Evolutionary conservation across 1,140 invertebrate genomes (phyloP).

Genomic region (Bombus affinis): DNA sequence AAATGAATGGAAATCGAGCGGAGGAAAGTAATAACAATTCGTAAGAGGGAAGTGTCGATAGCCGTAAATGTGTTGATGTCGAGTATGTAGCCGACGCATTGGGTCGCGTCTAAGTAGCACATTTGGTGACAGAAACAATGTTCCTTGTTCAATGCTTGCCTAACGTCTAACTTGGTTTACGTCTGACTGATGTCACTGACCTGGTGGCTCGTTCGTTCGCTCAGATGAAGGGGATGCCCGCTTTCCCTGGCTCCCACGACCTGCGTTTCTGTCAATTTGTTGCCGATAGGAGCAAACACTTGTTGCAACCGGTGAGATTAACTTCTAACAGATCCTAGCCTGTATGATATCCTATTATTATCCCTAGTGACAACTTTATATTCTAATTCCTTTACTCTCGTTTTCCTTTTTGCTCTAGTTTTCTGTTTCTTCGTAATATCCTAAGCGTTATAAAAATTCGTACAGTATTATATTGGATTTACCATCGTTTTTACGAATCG

Average conservation of each 20-base stretch:
- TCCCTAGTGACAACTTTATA: slow-evolving; percentile 73
- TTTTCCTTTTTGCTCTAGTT: not conserved
- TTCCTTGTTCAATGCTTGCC: slow-evolving; percentile 84
- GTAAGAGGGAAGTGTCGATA: slow-evolving; percentile 57
- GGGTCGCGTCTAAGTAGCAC: slow-evolving; percentile 77
- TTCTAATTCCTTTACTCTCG: slow-evolving; percentile 6
- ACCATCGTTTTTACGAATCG: not conserved
- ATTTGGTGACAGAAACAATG: slow-evolving; percentile 83
- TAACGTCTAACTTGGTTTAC: slow-evolving; percentile 82
- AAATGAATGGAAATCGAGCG: not conserved
- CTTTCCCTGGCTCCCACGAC: slow-evolving; percentile 97
- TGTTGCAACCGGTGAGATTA: slow-evolving; percentile 96
- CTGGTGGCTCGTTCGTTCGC: slow-evolving; percentile 82
- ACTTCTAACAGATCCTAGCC: slow-evolving; percentile 81
- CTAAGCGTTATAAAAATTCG: not conserved
- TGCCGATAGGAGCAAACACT: slow-evolving; percentile 95
- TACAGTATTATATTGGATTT: not conserved
- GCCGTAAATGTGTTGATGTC: slow-evolving; percentile 64
- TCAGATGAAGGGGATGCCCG: slow-evolving; percentile 95
- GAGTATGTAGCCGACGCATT: slow-evolving; percentile 59
- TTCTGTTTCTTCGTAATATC: no score
- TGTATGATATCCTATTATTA: slow-evolving; percentile 59
- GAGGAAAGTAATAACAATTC: not conserved
- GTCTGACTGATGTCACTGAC: slow-evolving; percentile 75
- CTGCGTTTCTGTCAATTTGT: slow-evolving; percentile 96